These are phyloP conservation scores for Narcine bancroftii DNA, from an alignment of 2,113 vertebrate genomes.

Conservation along the genomic window DNA sequence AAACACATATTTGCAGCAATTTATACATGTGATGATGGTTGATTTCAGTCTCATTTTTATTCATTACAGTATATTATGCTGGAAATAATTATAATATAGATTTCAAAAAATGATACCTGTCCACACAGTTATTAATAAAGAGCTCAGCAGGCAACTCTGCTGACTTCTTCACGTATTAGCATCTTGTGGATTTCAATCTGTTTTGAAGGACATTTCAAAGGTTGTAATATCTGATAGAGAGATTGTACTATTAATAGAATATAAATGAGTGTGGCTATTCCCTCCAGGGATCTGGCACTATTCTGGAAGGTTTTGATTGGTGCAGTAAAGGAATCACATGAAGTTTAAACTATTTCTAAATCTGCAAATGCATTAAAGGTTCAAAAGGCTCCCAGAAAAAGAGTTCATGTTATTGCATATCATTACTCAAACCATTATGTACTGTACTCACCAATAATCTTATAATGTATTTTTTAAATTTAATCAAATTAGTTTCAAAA, in stretches of 20 bases:
- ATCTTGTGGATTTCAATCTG: not conserved
- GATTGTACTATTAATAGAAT: not conserved
- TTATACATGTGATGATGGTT: not conserved
- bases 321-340: not conserved
- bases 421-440: not conserved
- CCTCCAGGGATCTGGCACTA: not conserved
- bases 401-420: not conserved
- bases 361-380: not conserved
- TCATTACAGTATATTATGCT: not conserved
- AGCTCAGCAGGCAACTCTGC: not conserved
- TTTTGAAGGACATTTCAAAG: not conserved
- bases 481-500: not conserved
- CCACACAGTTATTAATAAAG: not conserved
- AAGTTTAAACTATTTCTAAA: not conserved
- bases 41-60: not conserved
- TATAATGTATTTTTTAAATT: not conserved
- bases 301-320: not conserved
- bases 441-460: not conserved
- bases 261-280: slow-evolving; percentile 3
- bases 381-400: not conserved
- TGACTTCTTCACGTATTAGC: not conserved
- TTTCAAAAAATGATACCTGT: not conserved
- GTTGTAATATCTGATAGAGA: not conserved
- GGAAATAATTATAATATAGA: not conserved
- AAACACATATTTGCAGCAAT: not conserved